phyloP scores from a whole-genome alignment of 2,113 vertebrate genomes.

The Dermatemys mawii region DNA sequence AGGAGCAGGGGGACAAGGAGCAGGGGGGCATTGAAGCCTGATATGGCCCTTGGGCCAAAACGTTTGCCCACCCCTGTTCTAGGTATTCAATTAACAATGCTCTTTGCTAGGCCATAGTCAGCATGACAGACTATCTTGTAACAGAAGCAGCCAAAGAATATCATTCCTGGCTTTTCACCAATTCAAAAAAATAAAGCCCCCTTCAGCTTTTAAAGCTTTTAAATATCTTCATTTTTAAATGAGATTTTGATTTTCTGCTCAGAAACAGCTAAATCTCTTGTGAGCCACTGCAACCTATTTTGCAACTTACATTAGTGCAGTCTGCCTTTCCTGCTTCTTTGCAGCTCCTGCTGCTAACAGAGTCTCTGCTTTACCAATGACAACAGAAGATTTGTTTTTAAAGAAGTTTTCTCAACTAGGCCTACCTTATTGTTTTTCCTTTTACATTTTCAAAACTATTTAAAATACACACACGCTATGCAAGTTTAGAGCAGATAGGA shows the following conservation, averaged over 20 bases:
- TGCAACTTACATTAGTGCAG: constrained; percentile 28
- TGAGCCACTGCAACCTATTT: constrained; percentile 51
- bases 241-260: constrained; percentile 56
- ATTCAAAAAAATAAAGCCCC: constrained; percentile 25
- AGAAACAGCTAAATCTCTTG: constrained; percentile 49
- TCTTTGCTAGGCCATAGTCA: not conserved
- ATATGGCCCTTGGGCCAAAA: too few species aligned
- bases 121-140: not conserved
- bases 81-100: not conserved
- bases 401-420: constrained; percentile 12
- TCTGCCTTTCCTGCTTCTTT: not conserved
- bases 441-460: constrained; percentile 20
- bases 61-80: too few species aligned
- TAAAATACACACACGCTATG: constrained; percentile 19
- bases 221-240: constrained; percentile 62
- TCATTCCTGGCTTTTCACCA: constrained; percentile 24
- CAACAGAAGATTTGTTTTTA: constrained; percentile 9
- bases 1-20: too few species aligned
- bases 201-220: constrained; percentile 24
- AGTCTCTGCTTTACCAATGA: constrained; percentile 26
- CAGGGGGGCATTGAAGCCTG: too few species aligned
- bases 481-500: not conserved
- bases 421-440: constrained; percentile 2
- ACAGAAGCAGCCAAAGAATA: not conserved
- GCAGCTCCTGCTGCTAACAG: constrained; percentile 32